Conservation (phyloP, 1,140 invertebrate genomes). For the Platorchestia sp. region DNA sequence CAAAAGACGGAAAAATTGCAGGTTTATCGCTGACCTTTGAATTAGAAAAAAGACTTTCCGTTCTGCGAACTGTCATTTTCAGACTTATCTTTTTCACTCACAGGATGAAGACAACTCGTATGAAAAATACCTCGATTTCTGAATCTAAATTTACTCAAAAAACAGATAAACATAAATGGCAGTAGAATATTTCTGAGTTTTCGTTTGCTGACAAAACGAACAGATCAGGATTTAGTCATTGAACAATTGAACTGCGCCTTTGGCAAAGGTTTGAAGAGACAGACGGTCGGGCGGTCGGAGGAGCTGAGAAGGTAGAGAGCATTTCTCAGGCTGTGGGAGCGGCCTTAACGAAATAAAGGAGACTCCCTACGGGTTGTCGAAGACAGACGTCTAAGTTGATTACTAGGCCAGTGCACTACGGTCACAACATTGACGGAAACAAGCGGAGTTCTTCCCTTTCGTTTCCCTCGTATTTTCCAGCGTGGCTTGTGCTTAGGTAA, state of each 20-base stretch:
- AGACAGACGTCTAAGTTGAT: conserved; percentile 51
- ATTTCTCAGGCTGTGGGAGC: conserved; percentile 17
- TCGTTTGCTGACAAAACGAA: neutral
- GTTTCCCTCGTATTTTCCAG: neutral
- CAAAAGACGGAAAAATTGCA: no score
- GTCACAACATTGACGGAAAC: conserved; percentile 51
- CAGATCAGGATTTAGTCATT: neutral
- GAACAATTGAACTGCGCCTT: neutral
- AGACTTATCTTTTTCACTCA: no score
- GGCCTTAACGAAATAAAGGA: conserved; percentile 32
- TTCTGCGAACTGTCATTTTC: no score
- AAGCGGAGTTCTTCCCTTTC: neutral
- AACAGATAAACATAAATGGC: no score
- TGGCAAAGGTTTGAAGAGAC: neutral
- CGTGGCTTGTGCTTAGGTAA: neutral
- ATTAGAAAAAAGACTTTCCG: no score
- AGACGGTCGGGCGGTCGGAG: neutral
- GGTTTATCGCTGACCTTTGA: no score
- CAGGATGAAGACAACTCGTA: no score
- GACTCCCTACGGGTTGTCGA: conserved; percentile 31
- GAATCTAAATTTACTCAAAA: no score
- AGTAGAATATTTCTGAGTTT: no score
- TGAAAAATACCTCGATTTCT: no score
- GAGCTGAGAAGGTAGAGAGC: neutral
- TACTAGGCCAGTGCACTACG: neutral